These are phyloP conservation scores for Coelopa pilipes DNA, from an alignment of 2,888 invertebrate species.

Conservation along the genomic window DNA sequence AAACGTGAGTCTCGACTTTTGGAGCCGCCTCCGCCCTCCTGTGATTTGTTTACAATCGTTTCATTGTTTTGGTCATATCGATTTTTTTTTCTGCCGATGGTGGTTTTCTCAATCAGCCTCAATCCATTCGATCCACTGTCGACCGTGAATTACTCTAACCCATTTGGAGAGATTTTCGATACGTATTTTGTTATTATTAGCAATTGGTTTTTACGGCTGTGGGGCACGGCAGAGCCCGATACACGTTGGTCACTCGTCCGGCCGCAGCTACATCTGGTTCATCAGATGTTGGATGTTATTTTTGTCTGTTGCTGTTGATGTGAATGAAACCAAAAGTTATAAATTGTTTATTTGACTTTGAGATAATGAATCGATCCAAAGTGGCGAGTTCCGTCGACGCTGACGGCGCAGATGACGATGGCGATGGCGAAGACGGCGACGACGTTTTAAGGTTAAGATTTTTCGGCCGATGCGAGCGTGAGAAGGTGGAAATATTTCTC, in stretches of 20 bases:
- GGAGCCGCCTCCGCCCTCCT: background rate
- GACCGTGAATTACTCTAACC: slow-evolving; percentile 12
- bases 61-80: background rate
- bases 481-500: background rate
- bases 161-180: background rate
- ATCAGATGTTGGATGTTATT: background rate
- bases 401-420: too few relatives aligned
- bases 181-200: slow-evolving; percentile 16
- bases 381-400: too few relatives aligned
- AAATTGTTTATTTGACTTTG: slow-evolving; percentile 37
- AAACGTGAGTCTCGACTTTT: slow-evolving; percentile 14
- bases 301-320: background rate
- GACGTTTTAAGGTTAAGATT: background rate
- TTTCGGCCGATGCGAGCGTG: background rate
- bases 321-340: slow-evolving; percentile 21
- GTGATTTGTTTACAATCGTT: background rate
- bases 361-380: background rate
- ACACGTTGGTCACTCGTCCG: background rate
- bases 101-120: background rate
- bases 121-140: background rate
- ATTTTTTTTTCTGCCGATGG: too few relatives aligned
- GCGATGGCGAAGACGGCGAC: too few relatives aligned
- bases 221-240: background rate
- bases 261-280: background rate
- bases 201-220: slow-evolving; percentile 8